Base-by-base conservation (phyloP, 2,888 invertebrate species). In the Trichogramma dendrolimi region DNA sequence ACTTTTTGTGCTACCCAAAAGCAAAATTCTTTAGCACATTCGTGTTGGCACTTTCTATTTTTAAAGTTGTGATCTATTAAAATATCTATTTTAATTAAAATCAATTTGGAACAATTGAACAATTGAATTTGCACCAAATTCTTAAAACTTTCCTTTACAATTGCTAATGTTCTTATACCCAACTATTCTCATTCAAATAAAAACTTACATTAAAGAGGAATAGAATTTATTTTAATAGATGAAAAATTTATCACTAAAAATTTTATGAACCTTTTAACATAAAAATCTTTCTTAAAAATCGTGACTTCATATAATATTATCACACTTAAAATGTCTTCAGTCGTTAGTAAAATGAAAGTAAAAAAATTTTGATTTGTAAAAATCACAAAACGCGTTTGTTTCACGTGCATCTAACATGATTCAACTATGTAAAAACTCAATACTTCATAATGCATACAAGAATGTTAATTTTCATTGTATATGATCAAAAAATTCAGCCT, bases 311-410 rank as follows among this genome's bases (percentile, higher is more conserved):
- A 43, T 60, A 60, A 14, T 39, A 53, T 63, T 51, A 60, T 63
- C 59, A 59, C 59, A 62, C 62, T 55, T 42, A 63, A 61, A 48
- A 55, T 60, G 55, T 41, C 55, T 61, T 61, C 55, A 63, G 56
- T 57, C 55, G 38, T 62, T 58, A 60, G 49, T 60, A 11, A 55
- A 11, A 50, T 60, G 47, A 58, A 47, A 61, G 6, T 51, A 58
- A 44, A 60, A 63, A 58, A 55, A 55, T 11, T 62, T 64, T 53
- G 55, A 56, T 61, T 64, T 43, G 50, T 8, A 57, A 44, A 57
- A 11, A 56, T 54, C 47, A 52, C 51, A 27, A 63, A 67, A 62
- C 55, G 57, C 43, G 58, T n/a, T 66, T 67, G 63, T 60, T 63
- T 62, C 62, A 61, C 62, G 61, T 49, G 58, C 58, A 60, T 42